These are phyloP conservation scores for Hyles euphorbiae DNA, from an alignment of 1,140 invertebrate species.

Conservation along the genomic window DNA sequence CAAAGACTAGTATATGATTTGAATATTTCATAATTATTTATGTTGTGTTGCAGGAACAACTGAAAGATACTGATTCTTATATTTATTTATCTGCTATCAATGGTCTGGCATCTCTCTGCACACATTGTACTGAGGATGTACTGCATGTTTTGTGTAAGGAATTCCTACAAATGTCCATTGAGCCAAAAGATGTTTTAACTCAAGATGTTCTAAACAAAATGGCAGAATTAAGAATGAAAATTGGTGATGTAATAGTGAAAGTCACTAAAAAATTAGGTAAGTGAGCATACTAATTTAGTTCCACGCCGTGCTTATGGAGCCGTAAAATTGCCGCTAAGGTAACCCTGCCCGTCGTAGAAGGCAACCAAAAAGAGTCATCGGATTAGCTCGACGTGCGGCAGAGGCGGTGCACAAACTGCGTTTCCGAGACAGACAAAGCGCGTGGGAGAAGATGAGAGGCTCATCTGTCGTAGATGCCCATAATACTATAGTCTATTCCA, in stretches of 20 bases:
- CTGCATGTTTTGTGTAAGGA: constrained; percentile 81
- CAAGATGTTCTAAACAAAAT: constrained; percentile 67
- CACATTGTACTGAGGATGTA: constrained; percentile 80
- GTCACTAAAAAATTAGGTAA: constrained; percentile 83
- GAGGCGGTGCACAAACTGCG: too few species aligned
- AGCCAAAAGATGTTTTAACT: constrained; percentile 27
- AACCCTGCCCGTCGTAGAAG: too few species aligned
- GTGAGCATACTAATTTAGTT: constrained; percentile 9
- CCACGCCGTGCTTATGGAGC: too few species aligned
- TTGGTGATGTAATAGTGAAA: constrained; percentile 89
- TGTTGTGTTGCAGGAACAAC: constrained; percentile 78
- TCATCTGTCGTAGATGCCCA: too few species aligned
- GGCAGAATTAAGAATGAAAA: constrained; percentile 83
- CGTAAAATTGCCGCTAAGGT: too few species aligned
- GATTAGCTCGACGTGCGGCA: too few species aligned
- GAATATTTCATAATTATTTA: background rate
- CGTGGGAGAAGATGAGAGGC: too few species aligned
- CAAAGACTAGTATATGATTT: too few species aligned
- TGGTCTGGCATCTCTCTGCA: constrained; percentile 81
- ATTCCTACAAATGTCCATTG: constrained; percentile 77
- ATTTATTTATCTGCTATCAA: constrained; percentile 88
- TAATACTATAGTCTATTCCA: too few species aligned
- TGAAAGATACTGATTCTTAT: constrained; percentile 88
- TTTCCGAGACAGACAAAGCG: too few species aligned
- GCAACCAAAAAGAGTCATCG: too few species aligned